Conservation (phyloP, 2,888 invertebrate genomes). For the Eristalis intricaria region DNA sequence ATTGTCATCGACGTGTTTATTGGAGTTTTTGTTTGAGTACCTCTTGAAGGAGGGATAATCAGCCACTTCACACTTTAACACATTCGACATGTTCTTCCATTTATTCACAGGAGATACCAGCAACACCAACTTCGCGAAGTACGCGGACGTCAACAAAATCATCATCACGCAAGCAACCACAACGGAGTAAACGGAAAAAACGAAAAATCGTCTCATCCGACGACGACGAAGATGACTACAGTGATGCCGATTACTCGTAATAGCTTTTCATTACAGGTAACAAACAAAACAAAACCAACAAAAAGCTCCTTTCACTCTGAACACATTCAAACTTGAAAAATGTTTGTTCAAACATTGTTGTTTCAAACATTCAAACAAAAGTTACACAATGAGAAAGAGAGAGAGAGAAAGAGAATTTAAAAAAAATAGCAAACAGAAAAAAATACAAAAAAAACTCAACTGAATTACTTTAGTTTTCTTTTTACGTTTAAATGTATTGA, state of each 20-base stretch:
- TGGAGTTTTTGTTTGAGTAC: too few species aligned
- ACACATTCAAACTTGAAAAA: neutral
- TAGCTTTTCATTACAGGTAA: conserved; percentile 45
- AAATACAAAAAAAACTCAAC: conserved; percentile 17
- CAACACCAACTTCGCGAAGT: conserved; percentile 73
- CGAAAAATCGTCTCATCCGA: conserved; percentile 83
- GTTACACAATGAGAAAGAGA: conserved; percentile 11
- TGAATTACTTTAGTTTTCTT: conserved; percentile 53
- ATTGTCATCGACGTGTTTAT: too few species aligned
- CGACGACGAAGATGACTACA: conserved; percentile 86
- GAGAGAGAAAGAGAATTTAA: neutral
- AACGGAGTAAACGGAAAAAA: conserved; percentile 81
- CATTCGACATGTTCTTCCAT: neutral
- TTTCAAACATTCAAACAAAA: conserved; percentile 7
- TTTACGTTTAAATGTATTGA: conserved; percentile 37
- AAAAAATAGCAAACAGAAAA: neutral
- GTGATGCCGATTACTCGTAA: conserved; percentile 82
- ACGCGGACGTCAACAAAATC: conserved; percentile 48
- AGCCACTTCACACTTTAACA: too few species aligned
- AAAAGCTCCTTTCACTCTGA: conserved; percentile 6
- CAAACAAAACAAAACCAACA: conserved; percentile 11
- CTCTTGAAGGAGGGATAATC: too few species aligned
- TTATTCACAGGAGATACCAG: conserved; percentile 64
- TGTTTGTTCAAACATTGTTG: neutral
- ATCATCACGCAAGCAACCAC: conserved; percentile 74